Evolutionary conservation across 2,888 invertebrate species (phyloP), one percentile per base, ranked within the genome.

Genomic region (Balanococcus diminutus): DNA sequence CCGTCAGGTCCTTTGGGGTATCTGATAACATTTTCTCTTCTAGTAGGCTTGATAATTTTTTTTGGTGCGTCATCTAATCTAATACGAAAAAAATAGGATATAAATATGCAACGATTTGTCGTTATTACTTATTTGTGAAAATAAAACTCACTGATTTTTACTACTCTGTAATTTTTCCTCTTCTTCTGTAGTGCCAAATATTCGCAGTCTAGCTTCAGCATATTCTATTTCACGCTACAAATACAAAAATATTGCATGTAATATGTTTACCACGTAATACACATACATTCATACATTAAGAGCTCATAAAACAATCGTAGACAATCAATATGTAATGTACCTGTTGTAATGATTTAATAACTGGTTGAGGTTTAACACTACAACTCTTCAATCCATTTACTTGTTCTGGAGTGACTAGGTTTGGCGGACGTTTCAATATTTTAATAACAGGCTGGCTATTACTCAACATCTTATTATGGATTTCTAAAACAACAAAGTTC

Each of bases 221-320:
- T 98, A 98, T 89, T 97, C 98, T 89, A 96, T 96, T 90, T 97
- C 97, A 88, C 98, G 92, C 92, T 98, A 89, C 28, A 88, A 88
- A 22, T 25, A 42, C 42, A 16, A 51, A 51, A 19, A 51, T 51
- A 0, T 6, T 36, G 5, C 19, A 42, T 42, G 8, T n/a, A 9
- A 46, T 5, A 46, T 9, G 11, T 46, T 46, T n/a, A n/a, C n/a
- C n/a, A n/a, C 2, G 46, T 5, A 46, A 39, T 75, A 87, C 36
- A 46, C 6, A 81, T 56, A 83, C 22, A 19, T n/a, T n/a, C 19
- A 8, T 6, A 8, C 36, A 36, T 36, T 36, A 36, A 36, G 8
- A 36, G 36, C 36, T 36, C 36, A 6, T 36, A 36, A 4, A 36
- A 36, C 8, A 6, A 36, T 42, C 51, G 8, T 19, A n/a, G 1